Base-by-base conservation (phyloP, 2,113 vertebrate genomes). In the Mus spicilegus region DNA sequence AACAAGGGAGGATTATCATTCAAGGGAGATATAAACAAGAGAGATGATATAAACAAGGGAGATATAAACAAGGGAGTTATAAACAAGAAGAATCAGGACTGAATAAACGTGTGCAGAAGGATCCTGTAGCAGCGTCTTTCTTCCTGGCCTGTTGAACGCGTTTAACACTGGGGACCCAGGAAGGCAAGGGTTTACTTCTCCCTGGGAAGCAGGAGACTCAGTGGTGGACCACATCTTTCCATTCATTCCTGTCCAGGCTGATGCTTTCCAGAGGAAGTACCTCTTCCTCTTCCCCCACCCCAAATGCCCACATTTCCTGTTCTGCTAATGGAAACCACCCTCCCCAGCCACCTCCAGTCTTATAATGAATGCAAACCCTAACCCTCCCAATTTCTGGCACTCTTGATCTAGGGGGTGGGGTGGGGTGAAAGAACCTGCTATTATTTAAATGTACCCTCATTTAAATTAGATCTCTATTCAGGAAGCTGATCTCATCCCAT, bases 391-490 rank as follows among this genome's bases (percentile, higher is more conserved):
- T 95, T 67, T 82, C 91, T 91, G 26, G 70, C 63, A 87, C 56
- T 58, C 76, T 75, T 30, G 14, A 86, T 89, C 14, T 20, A 90
- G 56, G 7, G 2, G 56, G n/a, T n/a, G n/a, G n/a, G n/a, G n/a
- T n/a, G 56, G 65, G 90, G 39, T 30, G 73, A 93, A 96, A 61
- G 69, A 94, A 93, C 86, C 67, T 16, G 9, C 81, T 94, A 36
- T 95, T 95, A 95, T 96, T 95, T 93, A 94, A 95, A 95, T 73
- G n/a, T 2, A 5, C 61, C 93, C 14, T 92, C 90, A 95, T 94
- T 96, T 96, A 90, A 96, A 97, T 95, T 73, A 87, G 67, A 89
- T 70, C 84, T 90, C 87, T 95, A n/a, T 90, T 92, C 88, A 82
- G 81, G 81, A 97, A 94, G 81, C 89, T 91, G 95, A 90, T 54